Conservation (phyloP, 2,113 vertebrate species). For the Microcebus griseorufus region DNA sequence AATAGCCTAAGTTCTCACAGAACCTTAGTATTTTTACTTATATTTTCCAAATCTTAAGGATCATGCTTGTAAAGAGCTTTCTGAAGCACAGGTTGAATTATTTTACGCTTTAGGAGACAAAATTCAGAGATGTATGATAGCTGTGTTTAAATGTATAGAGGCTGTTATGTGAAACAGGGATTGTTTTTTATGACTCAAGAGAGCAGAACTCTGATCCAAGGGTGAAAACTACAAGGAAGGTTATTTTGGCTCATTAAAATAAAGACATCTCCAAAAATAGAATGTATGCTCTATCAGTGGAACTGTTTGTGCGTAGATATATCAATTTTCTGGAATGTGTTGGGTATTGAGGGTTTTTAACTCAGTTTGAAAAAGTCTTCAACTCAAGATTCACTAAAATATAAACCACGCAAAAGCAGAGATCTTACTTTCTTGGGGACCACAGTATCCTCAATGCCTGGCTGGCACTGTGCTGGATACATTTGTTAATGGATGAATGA, state of each 20-base stretch:
- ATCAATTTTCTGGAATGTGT: constrained; percentile 34
- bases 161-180: background rate
- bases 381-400: background rate
- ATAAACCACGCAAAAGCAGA: background rate
- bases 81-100: background rate
- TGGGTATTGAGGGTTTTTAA: background rate
- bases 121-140: background rate
- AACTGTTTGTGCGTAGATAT: background rate
- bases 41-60: background rate
- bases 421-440: background rate
- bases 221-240: background rate
- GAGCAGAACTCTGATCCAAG: constrained; percentile 32
- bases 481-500: background rate
- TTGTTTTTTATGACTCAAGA: constrained; percentile 23
- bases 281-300: background rate
- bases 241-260: constrained; percentile 53
- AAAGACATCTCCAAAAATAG: constrained; percentile 36
- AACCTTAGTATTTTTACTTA: background rate
- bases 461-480: background rate
- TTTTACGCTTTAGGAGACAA: constrained; percentile 33
- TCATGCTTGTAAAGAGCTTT: background rate
- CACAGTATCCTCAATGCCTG: background rate
- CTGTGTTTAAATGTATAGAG: constrained; percentile 51
- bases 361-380: constrained; percentile 21
- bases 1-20: background rate